Conservation (phyloP, 53 echinoderm and acorn worm species). For the Echinarachnius parma region DNA sequence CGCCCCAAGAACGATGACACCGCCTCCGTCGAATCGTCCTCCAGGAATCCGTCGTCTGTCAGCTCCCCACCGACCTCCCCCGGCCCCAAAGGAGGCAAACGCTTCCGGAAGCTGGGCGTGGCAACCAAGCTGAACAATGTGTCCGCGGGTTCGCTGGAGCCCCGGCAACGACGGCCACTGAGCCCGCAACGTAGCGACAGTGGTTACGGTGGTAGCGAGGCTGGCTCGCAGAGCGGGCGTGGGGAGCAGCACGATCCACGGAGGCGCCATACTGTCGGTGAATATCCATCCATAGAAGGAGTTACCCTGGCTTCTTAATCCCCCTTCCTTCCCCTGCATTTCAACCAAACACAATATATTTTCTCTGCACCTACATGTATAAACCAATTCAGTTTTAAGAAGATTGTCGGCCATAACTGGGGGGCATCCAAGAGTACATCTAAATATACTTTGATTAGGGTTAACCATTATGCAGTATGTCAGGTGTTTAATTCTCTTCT, state of each 20-base stretch:
- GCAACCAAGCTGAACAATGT: constrained; percentile 27
- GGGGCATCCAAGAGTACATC: too few relatives aligned
- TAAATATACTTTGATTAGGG: too few relatives aligned
- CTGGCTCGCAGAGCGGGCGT: constrained; percentile 66
- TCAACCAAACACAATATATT: too few relatives aligned
- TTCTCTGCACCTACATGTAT: too few relatives aligned
- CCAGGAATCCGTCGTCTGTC: constrained; percentile 12
- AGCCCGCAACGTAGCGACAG: constrained; percentile 95
- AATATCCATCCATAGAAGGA: constrained; percentile 23
- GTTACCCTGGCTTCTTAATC: constrained; percentile 14
- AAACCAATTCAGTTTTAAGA: too few relatives aligned
- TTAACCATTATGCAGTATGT: too few relatives aligned
- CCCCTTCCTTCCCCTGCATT: constrained; percentile 21
- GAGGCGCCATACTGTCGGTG: constrained; percentile 85
- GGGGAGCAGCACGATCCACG: constrained; percentile 62
- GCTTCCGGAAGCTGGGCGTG: constrained; percentile 31
- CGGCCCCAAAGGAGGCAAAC: constrained; percentile 22
- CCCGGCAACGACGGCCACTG: constrained; percentile 55
- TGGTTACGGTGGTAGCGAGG: constrained; percentile 87
- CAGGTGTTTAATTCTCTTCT: too few relatives aligned
- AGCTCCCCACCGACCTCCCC: constrained; percentile 58
- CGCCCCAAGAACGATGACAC: constrained; percentile 59
- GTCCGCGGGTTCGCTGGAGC: constrained; percentile 29
- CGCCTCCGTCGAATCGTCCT: constrained; percentile 32
- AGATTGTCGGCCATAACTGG: too few relatives aligned